Evolutionary conservation across 2,888 invertebrate genomes (phyloP), one percentile per base, ranked within the genome.

Genomic region (Strigamia transsilvanica): DNA sequence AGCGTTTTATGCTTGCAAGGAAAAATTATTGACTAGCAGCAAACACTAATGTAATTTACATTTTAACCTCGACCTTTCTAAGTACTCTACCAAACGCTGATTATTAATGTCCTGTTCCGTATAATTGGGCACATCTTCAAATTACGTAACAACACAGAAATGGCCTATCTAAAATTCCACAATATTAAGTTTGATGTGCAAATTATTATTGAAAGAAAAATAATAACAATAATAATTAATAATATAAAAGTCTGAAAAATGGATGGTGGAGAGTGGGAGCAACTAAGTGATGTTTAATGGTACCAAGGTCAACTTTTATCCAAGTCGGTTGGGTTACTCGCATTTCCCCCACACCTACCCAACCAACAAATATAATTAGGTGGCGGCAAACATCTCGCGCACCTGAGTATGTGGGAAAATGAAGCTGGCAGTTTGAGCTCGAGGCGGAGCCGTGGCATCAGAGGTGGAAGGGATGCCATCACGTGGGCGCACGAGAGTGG

Each of bases 391-490:
- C 73, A 73, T 73, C 73, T 73, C 73, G 73, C 73, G 32, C 73
- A 73, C 73, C 73, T 73, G 73, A 73, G 73, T 73, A 73, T 42
- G 79, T 42, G 79, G 42, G 79, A 79, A 79, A 79, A 42, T 79
- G 23, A 79, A 79, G 79, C 79, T 80, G 46, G 80, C 46, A 32
- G 80, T 42, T 80, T 79, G 38, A 79, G 79, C 32, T 42, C 23
- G 46, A 80, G 80, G 80, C 80, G 80, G 41, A 46, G 80, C 80
- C 56, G 42, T 32, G 80, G 80, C 42, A 80, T 32, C 46, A 80
- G 56, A 42, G 42, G 42, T 79, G 79, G 79, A 79, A 18, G 79
- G 79, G 79, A 80, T 80, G 80, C 80, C 80, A 80, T 80, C 80
- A 80, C 80, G 80, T 80, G 80, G 42, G 46, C 51, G 32, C n/a